These are phyloP conservation scores for Trinorchestia longiramus DNA, from an alignment of 1,140 invertebrate genomes.

Conservation along the genomic window DNA sequence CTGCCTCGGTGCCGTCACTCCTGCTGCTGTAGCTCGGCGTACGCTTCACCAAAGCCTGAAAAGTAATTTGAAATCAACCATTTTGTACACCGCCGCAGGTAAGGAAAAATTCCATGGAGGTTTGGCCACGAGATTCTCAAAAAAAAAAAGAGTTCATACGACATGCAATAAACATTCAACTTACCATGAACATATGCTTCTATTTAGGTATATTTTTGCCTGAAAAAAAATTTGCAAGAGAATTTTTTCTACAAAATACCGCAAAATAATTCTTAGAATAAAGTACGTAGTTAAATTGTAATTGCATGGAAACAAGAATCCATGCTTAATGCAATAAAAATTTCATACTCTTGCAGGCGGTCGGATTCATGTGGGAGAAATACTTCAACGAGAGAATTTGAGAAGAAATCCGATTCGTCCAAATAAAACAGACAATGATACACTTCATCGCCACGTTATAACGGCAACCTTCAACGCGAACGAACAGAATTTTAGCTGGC, in stretches of 20 bases:
- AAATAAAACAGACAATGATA: neutral
- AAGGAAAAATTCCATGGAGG: neutral
- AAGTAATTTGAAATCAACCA: neutral
- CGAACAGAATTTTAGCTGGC: neutral
- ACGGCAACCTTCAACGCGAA: neutral
- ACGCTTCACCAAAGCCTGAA: slow-evolving; percentile 29
- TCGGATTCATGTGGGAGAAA: neutral
- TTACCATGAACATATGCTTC: neutral
- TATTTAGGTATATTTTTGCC: neutral
- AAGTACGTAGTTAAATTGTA: neutral
- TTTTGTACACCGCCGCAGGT: neutral
- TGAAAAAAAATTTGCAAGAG: neutral
- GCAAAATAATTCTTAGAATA: neutral
- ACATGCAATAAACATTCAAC: too few species aligned
- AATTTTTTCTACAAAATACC: neutral
- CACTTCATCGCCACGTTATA: neutral
- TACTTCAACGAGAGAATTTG: neutral
- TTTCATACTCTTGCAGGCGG: neutral
- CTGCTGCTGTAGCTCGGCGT: slow-evolving; percentile 44
- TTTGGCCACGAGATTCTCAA: neutral
- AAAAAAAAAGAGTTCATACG: neutral
- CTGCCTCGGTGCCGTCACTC: slow-evolving; percentile 70
- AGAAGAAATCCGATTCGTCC: neutral
- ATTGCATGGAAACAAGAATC: neutral
- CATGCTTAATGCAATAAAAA: neutral